A percentile compares a stretch with the other conserved stretches of the same genome.
These are phyloP conservation scores for Syrrhaptes paradoxus DNA, from an alignment of 2,113 vertebrate species.

Conservation along the genomic window DNA sequence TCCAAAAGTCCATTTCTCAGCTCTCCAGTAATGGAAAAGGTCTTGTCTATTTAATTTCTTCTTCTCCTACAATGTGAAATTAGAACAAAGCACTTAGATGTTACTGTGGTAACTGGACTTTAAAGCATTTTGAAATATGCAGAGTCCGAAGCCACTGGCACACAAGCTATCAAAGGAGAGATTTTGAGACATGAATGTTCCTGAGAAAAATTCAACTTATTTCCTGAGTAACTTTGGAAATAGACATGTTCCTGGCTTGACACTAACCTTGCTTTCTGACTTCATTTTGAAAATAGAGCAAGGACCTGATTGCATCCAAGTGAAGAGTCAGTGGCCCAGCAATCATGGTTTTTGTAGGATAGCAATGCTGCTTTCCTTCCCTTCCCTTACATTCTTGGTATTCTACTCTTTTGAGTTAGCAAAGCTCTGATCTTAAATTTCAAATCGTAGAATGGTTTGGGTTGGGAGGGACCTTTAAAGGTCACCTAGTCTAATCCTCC, in stretches of 20 bases:
- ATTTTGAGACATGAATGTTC: background rate
- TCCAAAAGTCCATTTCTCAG: background rate
- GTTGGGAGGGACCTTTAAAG: background rate
- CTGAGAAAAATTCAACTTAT: background rate
- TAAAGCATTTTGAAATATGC: background rate
- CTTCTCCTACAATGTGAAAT: background rate
- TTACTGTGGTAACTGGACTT: background rate
- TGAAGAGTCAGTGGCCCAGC: background rate
- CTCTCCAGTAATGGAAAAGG: background rate
- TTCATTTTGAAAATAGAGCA: background rate
- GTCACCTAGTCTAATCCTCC: too few relatives aligned
- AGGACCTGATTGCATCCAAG: background rate
- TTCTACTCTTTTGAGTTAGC: background rate
- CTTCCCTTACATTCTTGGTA: background rate
- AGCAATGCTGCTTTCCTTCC: background rate
- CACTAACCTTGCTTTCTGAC: background rate
- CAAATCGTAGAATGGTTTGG: background rate
- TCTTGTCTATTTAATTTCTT: background rate
- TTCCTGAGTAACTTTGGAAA: background rate
- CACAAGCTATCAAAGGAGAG: background rate
- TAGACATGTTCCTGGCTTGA: background rate
- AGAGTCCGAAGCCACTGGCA: background rate
- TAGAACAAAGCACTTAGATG: background rate
- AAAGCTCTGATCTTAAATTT: background rate
- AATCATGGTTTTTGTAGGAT: background rate